Conservation (phyloP, 37 sponge, comb jelly and placozoan genomes). For the Oopsacas minuta region DNA sequence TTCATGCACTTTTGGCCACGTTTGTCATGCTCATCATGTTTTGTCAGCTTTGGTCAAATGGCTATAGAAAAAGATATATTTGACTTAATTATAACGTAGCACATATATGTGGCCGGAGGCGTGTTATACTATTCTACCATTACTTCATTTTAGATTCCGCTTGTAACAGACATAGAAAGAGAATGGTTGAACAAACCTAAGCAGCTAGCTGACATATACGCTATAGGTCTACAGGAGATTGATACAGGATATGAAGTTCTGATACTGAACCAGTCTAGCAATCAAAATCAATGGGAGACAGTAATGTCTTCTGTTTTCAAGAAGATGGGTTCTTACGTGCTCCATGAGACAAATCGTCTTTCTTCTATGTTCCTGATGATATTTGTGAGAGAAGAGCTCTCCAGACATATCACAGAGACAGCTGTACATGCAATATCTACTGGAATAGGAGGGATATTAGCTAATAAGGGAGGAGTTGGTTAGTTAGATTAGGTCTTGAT, state of each 20-base stretch:
- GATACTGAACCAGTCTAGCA: background rate
- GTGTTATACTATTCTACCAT: no score
- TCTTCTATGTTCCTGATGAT: slow-evolving; percentile 12
- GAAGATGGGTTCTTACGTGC: background rate
- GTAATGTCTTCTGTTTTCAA: background rate
- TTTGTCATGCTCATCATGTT: no score
- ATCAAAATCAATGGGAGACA: background rate
- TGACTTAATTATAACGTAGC: no score
- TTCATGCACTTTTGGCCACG: no score
- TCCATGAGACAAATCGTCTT: background rate
- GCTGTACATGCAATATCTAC: background rate
- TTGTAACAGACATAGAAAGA: background rate
- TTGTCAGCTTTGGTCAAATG: no score
- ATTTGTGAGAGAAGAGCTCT: background rate
- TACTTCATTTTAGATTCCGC: no score
- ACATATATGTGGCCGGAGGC: no score
- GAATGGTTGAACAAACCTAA: background rate
- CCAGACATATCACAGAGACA: background rate
- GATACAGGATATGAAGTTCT: slow-evolving; percentile 4
- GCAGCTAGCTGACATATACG: background rate
- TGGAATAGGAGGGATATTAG: background rate
- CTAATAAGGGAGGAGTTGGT: slow-evolving; percentile 3
- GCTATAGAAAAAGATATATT: no score
- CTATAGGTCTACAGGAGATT: background rate
- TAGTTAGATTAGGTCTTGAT: no score